Evolutionary conservation across 2,113 vertebrate genomes (phyloP).

Genomic region (Sander lucioperca): DNA sequence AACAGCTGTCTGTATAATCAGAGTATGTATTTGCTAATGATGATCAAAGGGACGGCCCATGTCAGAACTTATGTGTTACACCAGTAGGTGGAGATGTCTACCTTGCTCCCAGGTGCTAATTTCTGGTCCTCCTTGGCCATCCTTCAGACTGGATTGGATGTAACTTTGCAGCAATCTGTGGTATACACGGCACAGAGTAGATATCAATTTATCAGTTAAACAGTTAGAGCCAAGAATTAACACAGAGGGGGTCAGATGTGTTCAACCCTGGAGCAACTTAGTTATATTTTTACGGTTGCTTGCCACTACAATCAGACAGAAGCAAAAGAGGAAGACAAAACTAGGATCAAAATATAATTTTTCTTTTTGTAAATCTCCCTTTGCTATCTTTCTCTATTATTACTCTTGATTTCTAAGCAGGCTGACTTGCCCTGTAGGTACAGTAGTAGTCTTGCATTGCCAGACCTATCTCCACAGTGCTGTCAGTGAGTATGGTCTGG

Average conservation of each 20-base stretch:
- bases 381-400: not conserved
- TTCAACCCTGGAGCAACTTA: not conserved
- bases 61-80: not conserved
- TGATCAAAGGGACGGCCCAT: not conserved
- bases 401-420: not conserved
- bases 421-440: not conserved
- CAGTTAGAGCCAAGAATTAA: not conserved
- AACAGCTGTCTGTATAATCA: not conserved
- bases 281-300: not conserved
- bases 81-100: constrained; percentile 58
- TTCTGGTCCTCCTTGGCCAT: constrained; percentile 68
- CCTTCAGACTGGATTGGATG: constrained; percentile 77
- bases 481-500: too few relatives aligned
- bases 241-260: not conserved
- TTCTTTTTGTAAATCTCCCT: not conserved
- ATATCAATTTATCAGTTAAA: constrained; percentile 8
- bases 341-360: not conserved
- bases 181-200: constrained; percentile 13
- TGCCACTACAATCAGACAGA: not conserved
- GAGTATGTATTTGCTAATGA: not conserved
- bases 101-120: constrained; percentile 88
- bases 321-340: not conserved
- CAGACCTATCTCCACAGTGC: too few relatives aligned
- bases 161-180: constrained; percentile 84
- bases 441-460: too few relatives aligned